Conservation (phyloP, 2,797 vertebrate species). For the Buceros bicornis region DNA sequence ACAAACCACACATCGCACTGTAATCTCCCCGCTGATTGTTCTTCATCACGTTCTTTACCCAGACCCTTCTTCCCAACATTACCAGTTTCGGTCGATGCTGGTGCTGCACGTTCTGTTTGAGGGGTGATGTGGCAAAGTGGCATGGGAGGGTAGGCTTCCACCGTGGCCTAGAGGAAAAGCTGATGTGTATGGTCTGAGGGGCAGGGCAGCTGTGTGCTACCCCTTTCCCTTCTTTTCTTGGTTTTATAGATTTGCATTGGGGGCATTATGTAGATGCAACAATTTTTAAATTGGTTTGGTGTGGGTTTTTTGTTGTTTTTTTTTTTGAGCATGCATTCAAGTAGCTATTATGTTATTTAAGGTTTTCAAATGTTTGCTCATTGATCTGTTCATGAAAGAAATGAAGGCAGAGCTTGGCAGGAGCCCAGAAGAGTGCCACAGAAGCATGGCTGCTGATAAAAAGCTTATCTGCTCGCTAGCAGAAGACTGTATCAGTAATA, state of each 20-base stretch:
- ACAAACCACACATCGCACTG: not conserved
- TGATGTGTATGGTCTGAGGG: not conserved
- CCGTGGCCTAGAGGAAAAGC: not conserved
- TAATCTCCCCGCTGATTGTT: not conserved
- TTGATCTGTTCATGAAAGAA: conserved; percentile 29
- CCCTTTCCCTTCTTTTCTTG: not conserved
- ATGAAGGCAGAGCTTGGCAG: conserved; percentile 25
- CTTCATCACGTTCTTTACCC: not conserved
- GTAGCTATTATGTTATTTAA: conserved; percentile 23
- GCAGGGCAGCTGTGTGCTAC: not conserved
- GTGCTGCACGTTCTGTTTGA: not conserved
- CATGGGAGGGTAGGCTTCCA: not conserved
- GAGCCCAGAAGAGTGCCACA: conserved; percentile 17
- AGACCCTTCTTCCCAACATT: not conserved
- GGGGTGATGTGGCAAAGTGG: not conserved
- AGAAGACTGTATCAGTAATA: conserved; percentile 47
- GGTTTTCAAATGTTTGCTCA: conserved; percentile 45
- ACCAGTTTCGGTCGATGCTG: accelerated
- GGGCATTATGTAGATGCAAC: not conserved
- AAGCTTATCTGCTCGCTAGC: conserved; percentile 60
- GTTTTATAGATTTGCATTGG: not conserved
- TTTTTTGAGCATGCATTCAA: not conserved
- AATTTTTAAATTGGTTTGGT: not conserved
- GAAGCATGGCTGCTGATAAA: conserved; percentile 49
- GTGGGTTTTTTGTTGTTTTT: not conserved